phyloP scores from a whole-genome alignment of 1,140 invertebrate genomes.

The Holotrichia oblita region DNA sequence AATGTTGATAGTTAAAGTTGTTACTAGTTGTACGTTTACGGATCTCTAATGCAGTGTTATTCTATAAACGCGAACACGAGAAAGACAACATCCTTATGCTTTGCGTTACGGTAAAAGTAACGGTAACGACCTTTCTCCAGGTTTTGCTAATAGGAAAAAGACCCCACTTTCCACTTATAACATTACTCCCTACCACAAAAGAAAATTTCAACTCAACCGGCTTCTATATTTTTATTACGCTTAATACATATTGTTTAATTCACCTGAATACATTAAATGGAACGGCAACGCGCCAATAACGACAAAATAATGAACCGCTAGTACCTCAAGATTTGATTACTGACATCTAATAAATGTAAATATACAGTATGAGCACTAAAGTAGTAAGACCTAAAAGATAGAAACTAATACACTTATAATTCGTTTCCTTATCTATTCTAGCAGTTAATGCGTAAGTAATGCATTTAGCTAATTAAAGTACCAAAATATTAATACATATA shows the following conservation, averaged over 20 bases:
- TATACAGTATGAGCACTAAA: not conserved
- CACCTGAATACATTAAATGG: not conserved
- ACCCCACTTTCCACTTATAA: constrained; percentile 29
- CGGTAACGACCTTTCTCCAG: constrained; percentile 27
- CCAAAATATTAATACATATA: too few relatives aligned
- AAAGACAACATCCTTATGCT: constrained; percentile 10
- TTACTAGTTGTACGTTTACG: not conserved
- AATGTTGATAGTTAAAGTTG: too few relatives aligned
- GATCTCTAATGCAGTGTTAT: not conserved
- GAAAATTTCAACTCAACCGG: constrained; percentile 25
- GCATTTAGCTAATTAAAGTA: too few relatives aligned
- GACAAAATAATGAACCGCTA: not conserved
- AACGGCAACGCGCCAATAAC: not conserved
- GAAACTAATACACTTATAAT: too few relatives aligned
- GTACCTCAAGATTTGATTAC: not conserved
- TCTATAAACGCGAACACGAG: not conserved
- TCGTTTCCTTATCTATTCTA: too few relatives aligned
- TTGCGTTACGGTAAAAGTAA: constrained; percentile 18
- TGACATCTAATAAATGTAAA: not conserved
- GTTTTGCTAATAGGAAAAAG: constrained; percentile 29
- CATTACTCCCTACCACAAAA: constrained; percentile 19
- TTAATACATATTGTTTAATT: not conserved
- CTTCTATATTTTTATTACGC: not conserved
- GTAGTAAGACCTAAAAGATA: not conserved
- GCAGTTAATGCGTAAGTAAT: too few relatives aligned